phyloP scores from a whole-genome alignment of 2,797 vertebrate genomes.

The Gephyroberyx darwinii region DNA sequence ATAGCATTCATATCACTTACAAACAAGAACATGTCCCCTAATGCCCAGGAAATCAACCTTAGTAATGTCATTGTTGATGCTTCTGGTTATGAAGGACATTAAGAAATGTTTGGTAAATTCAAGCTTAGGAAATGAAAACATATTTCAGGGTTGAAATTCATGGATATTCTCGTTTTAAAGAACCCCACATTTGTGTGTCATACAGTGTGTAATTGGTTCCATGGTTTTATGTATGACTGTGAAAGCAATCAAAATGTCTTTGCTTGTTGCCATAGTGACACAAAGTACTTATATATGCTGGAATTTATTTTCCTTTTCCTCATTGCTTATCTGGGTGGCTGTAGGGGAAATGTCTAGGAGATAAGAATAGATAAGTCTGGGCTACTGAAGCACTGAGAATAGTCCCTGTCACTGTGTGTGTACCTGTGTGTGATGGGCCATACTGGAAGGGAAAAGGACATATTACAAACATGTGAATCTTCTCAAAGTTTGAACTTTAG shows the following conservation, averaged over 20 bases:
- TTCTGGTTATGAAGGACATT: too few species aligned
- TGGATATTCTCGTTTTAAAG: too few species aligned
- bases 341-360: background rate
- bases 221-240: background rate
- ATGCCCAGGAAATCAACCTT: too few species aligned
- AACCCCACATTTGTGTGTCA: background rate
- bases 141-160: background rate
- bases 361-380: background rate
- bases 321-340: background rate
- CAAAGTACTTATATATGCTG: too few species aligned
- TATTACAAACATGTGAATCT: background rate
- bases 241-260: background rate
- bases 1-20: too few species aligned
- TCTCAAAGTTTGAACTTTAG: too few species aligned
- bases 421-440: background rate
- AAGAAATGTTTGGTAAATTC: too few species aligned
- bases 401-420: background rate
- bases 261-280: slow-evolving; percentile 14
- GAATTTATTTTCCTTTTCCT: background rate
- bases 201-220: background rate
- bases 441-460: background rate
- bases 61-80: too few species aligned
- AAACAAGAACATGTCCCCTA: too few species aligned
- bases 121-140: background rate
- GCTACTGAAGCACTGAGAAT: too few species aligned